Conservation (phyloP, 1,140 invertebrate genomes). For the Trichonephila clavipes region DNA sequence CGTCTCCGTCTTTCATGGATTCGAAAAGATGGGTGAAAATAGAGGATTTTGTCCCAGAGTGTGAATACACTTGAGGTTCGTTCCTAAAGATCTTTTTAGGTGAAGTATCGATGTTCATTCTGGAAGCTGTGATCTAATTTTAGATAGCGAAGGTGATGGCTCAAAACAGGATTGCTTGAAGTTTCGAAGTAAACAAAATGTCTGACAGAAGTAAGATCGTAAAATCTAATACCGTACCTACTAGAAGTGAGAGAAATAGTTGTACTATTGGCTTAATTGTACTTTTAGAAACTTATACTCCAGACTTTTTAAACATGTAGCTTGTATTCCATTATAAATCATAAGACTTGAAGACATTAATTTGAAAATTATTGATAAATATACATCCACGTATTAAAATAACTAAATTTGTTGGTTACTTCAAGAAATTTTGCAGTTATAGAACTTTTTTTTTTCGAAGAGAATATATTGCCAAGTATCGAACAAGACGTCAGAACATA, state of each 20-base stretch:
- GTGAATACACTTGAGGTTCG: neutral
- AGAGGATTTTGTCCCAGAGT: neutral
- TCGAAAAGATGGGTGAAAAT: conserved; percentile 12
- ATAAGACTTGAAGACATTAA: neutral
- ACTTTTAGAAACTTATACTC: neutral
- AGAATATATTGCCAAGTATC: no score
- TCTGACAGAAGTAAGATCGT: neutral
- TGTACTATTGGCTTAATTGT: neutral
- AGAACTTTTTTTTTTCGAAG: no score
- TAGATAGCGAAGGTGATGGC: conserved; percentile 10
- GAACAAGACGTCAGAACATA: no score
- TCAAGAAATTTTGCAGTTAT: no score
- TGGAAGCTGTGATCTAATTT: conserved; percentile 45
- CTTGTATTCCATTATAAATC: neutral
- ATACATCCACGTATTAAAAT: no score
- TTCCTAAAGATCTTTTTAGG: neutral
- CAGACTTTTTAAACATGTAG: neutral
- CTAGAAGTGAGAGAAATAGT: neutral
- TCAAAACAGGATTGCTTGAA: neutral
- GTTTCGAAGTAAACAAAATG: conserved; percentile 30
- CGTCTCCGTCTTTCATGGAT: conserved; percentile 3
- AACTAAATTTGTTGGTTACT: no score
- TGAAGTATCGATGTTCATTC: conserved; percentile 41
- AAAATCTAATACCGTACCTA: neutral
- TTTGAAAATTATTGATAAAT: neutral